Evolutionary conservation across 2,113 vertebrate genomes (phyloP).

Genomic region (Illadopsis cleaveri): DNA sequence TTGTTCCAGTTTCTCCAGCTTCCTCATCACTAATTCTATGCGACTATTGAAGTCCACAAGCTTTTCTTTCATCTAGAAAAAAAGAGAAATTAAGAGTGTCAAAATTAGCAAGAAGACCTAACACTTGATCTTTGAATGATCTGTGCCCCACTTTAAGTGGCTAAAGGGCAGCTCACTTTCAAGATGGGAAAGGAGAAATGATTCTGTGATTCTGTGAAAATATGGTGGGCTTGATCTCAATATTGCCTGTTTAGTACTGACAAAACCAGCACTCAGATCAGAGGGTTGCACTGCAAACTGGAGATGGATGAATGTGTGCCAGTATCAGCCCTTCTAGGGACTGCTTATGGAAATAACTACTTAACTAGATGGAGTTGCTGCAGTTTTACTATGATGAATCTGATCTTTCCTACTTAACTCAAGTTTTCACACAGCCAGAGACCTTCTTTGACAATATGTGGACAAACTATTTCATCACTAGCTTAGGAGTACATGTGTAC

Average conservation of each 20-base stretch:
- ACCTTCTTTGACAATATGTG: background rate
- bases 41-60: constrained; percentile 16
- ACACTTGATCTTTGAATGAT: background rate
- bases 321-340: background rate
- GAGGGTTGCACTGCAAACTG: background rate
- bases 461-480: background rate
- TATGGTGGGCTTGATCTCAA: background rate
- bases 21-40: constrained; percentile 10
- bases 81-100: background rate
- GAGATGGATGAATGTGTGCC: background rate
- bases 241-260: background rate
- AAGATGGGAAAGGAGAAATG: background rate
- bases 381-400: background rate
- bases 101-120: background rate
- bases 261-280: background rate
- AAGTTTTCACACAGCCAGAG: background rate
- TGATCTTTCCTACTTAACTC: background rate
- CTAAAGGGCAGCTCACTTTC: background rate
- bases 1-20: constrained; percentile 7
- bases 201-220: background rate
- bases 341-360: background rate
- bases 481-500: background rate
- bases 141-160: background rate
- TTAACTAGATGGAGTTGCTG: background rate
- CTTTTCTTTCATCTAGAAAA: constrained; percentile 68